Base-by-base conservation (phyloP, 92 coral and sea anemone species). In the Metridium senile region DNA sequence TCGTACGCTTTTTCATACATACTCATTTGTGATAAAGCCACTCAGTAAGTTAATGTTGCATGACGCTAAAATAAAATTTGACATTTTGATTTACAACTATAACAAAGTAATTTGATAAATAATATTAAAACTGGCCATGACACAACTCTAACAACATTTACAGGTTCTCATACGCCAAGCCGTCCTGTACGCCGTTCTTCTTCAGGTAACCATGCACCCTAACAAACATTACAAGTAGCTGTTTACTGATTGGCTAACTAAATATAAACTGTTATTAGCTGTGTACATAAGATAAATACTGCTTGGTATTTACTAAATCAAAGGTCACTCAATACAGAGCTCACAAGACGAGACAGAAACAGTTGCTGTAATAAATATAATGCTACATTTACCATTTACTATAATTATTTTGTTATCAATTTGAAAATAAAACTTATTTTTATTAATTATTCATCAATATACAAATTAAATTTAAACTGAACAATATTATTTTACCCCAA, bases 111-210 rank as follows among this genome's bases (percentile, higher is more conserved):
- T 39, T 39, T 39, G 49, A 39, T 39, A 39, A 39, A 39, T 39
- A 39, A n/a, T 53, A 59, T 31, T 72, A 72, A 4, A 30, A 53
- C 29, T 32, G 21, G 35, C 29, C 7, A 25, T 66, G 71, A 26
- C 9, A 9, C 56, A 67, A 85, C 62, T 58, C 76, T 79, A 74
- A 85, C 58, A 58, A 70, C 68, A 20, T 70, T 78, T 76, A 69
- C 83, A 75, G 87, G 86, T 76, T 52, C 75, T 7, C 93, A 77
- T 17, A 75, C 85, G 22, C 97, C 93, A 75, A 85, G 84, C 39
- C 93, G 91, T 69, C 93, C 85, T 35, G 97, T 91, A 58, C 90
- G 93, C 61, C 97, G 97, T 47, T 91, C 97, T 22, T 81, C 93
- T 70, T 91, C 97, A 91, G 97, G 97, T 91, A 91, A 82, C 39